Percentiles rank a stretch among this genome's conserved stretches.
phyloP scores from a whole-genome alignment of 2,888 invertebrate genomes.

The Orthosia cruda region DNA sequence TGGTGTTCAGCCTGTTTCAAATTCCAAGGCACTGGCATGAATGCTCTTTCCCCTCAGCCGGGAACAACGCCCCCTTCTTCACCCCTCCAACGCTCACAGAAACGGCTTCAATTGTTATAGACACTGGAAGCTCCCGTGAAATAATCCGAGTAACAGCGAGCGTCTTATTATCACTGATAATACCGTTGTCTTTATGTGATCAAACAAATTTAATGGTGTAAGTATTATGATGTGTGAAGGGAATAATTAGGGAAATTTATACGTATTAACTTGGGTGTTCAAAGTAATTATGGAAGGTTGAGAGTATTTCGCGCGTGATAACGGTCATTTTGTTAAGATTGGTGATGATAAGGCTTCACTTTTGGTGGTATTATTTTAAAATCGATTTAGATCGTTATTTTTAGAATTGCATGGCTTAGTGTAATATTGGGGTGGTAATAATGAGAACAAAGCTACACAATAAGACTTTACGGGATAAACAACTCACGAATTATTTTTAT shows the following conservation, averaged over 20 bases:
- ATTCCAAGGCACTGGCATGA: constrained; percentile 64
- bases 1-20: constrained; percentile 55
- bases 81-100: constrained; percentile 44
- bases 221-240: constrained; percentile 53
- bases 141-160: constrained; percentile 58
- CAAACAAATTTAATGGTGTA: constrained; percentile 62
- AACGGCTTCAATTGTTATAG: constrained; percentile 66
- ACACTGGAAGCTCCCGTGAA: constrained; percentile 57
- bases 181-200: constrained; percentile 53
- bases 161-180: constrained; percentile 59
- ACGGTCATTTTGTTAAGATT: constrained; percentile 23
- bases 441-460: background rate
- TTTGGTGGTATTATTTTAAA: background rate
- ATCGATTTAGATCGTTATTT: background rate
- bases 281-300: constrained; percentile 36
- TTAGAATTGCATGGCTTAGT: background rate
- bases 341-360: constrained; percentile 2
- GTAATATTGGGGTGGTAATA: background rate
- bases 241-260: constrained; percentile 54
- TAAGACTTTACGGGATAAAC: background rate
- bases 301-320: constrained; percentile 25
- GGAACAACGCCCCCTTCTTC: constrained; percentile 9
- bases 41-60: constrained; percentile 59
- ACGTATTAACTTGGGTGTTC: constrained; percentile 37
- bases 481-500: constrained; percentile 9